Evolutionary conservation across 1,140 invertebrate species (phyloP).

Genomic region (Drosophila novamexicana): DNA sequence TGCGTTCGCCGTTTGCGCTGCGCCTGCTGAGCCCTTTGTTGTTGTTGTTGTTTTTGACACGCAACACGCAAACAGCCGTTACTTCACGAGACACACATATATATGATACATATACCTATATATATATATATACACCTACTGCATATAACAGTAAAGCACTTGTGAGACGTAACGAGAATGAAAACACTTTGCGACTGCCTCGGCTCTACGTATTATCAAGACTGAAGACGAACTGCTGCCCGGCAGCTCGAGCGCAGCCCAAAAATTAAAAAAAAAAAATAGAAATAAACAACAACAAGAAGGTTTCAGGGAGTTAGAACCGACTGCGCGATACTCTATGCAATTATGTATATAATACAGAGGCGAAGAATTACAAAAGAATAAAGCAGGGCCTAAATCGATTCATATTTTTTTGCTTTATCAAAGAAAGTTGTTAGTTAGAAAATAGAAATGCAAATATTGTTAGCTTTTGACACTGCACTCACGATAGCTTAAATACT

Average conservation of each 20-base stretch:
- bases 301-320: too few relatives aligned
- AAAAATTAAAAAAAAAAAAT: slow-evolving; percentile 22
- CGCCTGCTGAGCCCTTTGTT: slow-evolving; percentile 8
- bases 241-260: slow-evolving; percentile 38
- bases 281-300: background rate
- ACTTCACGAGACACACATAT: slow-evolving; percentile 25
- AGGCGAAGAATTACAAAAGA: too few relatives aligned
- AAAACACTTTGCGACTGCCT: slow-evolving; percentile 42
- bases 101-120: background rate
- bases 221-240: slow-evolving; percentile 58
- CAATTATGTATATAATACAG: background rate
- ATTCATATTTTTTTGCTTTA: too few relatives aligned
- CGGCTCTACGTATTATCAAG: slow-evolving; percentile 62
- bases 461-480: too few relatives aligned
- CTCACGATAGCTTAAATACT: too few relatives aligned
- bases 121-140: slow-evolving; percentile 15
- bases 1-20: slow-evolving; percentile 20
- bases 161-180: slow-evolving; percentile 36
- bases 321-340: background rate
- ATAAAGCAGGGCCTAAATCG: too few relatives aligned
- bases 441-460: too few relatives aligned
- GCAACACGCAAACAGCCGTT: slow-evolving; percentile 73
- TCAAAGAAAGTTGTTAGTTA: too few relatives aligned
- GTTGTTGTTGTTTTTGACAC: slow-evolving; percentile 16
- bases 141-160: slow-evolving; percentile 46